Conservation (phyloP, 2,113 vertebrate species). For the Larimichthys polyactis region DNA sequence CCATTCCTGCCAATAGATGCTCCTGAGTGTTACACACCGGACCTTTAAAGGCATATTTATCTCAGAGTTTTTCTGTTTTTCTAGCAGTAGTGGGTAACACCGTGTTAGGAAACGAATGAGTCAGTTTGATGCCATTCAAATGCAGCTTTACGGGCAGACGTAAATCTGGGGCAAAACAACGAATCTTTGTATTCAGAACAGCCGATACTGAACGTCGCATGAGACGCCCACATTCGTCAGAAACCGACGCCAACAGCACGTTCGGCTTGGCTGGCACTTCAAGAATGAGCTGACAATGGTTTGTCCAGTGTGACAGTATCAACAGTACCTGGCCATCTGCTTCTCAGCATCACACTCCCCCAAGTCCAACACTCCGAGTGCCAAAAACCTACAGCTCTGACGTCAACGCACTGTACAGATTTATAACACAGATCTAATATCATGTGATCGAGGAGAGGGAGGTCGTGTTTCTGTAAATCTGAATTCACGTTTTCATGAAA, state of each 20-base stretch:
- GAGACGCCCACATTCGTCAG: neutral
- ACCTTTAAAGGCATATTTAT: too few species aligned
- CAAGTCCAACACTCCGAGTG: slow-evolving; percentile 50
- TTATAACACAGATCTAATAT: slow-evolving; percentile 24
- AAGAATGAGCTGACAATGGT: slow-evolving; percentile 56
- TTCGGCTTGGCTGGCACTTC: slow-evolving; percentile 53
- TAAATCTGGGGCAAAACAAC: slow-evolving; percentile 10
- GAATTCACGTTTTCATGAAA: slow-evolving; percentile 1
- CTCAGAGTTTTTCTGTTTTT: neutral
- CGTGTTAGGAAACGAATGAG: neutral
- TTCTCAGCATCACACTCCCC: slow-evolving; percentile 77
- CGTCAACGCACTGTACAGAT: slow-evolving; percentile 46
- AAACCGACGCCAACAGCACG: slow-evolving; percentile 1
- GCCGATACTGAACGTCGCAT: neutral
- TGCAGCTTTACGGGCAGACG: neutral
- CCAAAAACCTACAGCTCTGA: slow-evolving; percentile 77
- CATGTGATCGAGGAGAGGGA: neutral
- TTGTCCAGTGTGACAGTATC: slow-evolving; percentile 54
- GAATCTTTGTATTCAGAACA: neutral
- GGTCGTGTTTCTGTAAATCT: neutral
- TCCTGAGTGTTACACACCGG: too few species aligned
- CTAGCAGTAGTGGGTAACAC: neutral
- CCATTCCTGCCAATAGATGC: too few species aligned
- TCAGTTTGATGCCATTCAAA: neutral
- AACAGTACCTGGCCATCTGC: slow-evolving; percentile 80